Evolutionary conservation across 2,797 vertebrate species (phyloP).

Genomic region (Pangasius larnaudii): DNA sequence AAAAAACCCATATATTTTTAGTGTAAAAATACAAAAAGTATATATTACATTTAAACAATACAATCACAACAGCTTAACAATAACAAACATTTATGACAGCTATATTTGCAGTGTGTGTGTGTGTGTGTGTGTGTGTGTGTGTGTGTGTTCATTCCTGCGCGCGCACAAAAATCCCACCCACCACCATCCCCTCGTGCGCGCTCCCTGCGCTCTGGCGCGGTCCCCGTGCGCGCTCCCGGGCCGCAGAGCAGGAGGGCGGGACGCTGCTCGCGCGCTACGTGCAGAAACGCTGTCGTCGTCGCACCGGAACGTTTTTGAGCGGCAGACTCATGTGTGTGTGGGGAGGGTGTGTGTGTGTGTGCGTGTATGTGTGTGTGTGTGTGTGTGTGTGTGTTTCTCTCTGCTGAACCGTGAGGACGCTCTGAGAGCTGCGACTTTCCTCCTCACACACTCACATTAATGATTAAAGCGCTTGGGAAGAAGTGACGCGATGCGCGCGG

Average conservation of each 20-base stretch:
- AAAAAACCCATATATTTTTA: too few species aligned
- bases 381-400: background rate
- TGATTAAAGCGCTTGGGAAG: background rate
- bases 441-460: background rate
- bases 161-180: slow-evolving; percentile 19
- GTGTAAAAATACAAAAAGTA: too few species aligned
- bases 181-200: slow-evolving; percentile 40
- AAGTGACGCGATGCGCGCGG: slow-evolving; percentile 7
- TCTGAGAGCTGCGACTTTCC: background rate
- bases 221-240: slow-evolving; percentile 51
- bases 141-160: background rate
- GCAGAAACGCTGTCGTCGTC: slow-evolving; percentile 48
- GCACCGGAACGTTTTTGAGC: slow-evolving; percentile 13
- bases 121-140: background rate
- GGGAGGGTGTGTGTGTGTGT: background rate
- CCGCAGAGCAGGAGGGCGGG: slow-evolving; percentile 66
- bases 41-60: background rate
- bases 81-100: background rate
- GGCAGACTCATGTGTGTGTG: background rate
- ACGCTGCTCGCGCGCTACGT: slow-evolving; percentile 64
- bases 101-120: background rate
- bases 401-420: background rate
- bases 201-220: slow-evolving; percentile 29
- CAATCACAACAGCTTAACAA: background rate
- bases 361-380: background rate